Conservation (phyloP, 1,140 invertebrate genomes). For the Sesamia nonagrioides region DNA sequence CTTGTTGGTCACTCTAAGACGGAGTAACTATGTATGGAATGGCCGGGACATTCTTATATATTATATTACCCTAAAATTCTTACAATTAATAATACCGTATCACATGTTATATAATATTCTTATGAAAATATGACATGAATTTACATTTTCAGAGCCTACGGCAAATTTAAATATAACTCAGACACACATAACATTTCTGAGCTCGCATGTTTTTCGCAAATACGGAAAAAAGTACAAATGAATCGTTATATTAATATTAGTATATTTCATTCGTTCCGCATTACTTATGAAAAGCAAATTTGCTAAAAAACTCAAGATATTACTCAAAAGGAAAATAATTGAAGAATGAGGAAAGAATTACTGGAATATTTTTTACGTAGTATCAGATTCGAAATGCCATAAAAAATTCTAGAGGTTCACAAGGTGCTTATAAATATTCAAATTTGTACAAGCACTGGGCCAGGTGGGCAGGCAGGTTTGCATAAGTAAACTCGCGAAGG, state of each 20-base stretch:
- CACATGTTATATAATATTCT: too few relatives aligned
- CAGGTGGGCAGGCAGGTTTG: constrained; percentile 60
- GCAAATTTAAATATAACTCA: too few relatives aligned
- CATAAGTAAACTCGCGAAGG: constrained; percentile 62
- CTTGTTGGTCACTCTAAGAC: too few relatives aligned
- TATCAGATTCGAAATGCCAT: constrained; percentile 58
- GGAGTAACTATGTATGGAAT: too few relatives aligned
- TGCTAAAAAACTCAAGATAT: constrained; percentile 39
- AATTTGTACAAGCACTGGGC: constrained; percentile 63
- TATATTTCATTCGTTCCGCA: background rate
- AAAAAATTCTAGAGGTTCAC: constrained; percentile 56
- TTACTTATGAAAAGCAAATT: constrained; percentile 44
- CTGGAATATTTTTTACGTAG: constrained; percentile 43
- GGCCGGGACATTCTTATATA: too few relatives aligned
- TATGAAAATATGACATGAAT: too few relatives aligned
- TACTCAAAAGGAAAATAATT: constrained; percentile 43
- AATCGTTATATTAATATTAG: background rate
- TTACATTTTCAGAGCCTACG: too few relatives aligned
- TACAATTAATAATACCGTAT: too few relatives aligned
- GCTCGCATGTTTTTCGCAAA: background rate
- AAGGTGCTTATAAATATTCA: constrained; percentile 62
- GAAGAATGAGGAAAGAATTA: constrained; percentile 41
- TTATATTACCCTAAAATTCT: too few relatives aligned
- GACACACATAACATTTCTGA: too few relatives aligned
- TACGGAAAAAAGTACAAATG: background rate